These are phyloP conservation scores for Gerris buenoi DNA, from an alignment of 1,140 invertebrate genomes.

Conservation along the genomic window DNA sequence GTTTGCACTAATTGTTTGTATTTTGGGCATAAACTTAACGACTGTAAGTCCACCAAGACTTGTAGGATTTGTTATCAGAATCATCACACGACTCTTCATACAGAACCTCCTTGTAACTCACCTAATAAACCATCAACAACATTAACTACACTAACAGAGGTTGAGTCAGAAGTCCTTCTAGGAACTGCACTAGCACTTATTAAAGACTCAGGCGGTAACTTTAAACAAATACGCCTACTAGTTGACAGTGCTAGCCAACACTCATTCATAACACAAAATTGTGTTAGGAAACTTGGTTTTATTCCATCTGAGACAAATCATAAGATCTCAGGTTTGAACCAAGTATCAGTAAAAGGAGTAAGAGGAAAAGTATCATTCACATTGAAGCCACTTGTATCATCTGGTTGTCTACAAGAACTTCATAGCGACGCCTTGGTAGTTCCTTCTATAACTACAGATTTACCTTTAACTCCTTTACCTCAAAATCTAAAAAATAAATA, in stretches of 20 bases:
- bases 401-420: not conserved
- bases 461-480: not conserved
- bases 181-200: not conserved
- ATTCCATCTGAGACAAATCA: not conserved
- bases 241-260: not conserved
- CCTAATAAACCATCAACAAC: not conserved
- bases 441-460: not conserved
- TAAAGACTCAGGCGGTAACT: not conserved
- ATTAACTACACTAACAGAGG: not conserved
- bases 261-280: not conserved
- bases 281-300: not conserved
- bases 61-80: not conserved
- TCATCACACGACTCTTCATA: not conserved
- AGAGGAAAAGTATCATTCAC: not conserved
- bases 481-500: not conserved
- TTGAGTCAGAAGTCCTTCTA: not conserved
- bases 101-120: not conserved
- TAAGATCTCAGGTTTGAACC: not conserved
- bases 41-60: not conserved
- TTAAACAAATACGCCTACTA: not conserved
- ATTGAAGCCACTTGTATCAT: not conserved
- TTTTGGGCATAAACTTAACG: not conserved
- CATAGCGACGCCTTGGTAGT: not conserved
- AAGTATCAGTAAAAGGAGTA: not conserved
- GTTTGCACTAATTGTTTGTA: not conserved